These are phyloP conservation scores for Xestoiulus laeticollis DNA, from an alignment of 2,888 invertebrate species.

Conservation along the genomic window DNA sequence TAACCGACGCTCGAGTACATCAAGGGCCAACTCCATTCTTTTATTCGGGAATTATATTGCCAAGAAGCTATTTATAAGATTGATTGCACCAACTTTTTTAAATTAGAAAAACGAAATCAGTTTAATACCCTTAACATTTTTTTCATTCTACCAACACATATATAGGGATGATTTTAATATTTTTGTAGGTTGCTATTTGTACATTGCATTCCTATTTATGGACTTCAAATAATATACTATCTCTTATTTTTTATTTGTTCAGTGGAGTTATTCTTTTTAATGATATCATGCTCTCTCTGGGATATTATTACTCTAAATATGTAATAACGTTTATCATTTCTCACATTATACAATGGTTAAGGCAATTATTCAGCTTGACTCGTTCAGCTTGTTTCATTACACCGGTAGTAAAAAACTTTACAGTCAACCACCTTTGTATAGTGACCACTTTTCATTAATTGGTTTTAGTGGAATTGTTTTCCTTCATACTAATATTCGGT, in stretches of 20 bases:
- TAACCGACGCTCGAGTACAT: neutral
- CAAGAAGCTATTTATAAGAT: neutral
- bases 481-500: too few relatives aligned
- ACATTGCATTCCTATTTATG: neutral
- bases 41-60: neutral
- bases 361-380: neutral
- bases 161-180: neutral
- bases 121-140: neutral
- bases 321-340: neutral
- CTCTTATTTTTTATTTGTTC: neutral
- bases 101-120: neutral
- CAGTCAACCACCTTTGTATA: too few relatives aligned
- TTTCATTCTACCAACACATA: neutral
- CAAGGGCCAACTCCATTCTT: neutral
- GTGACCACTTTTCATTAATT: too few relatives aligned
- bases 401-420: too few relatives aligned
- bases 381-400: neutral
- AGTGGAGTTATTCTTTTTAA: neutral
- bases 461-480: too few relatives aligned
- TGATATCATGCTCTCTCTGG: neutral
- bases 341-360: neutral
- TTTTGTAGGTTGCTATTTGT: neutral
- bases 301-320: neutral
- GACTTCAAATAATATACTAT: neutral
- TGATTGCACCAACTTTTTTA: constrained; percentile 10